Base-by-base conservation (phyloP, 2,888 invertebrate species). In the Heliconius cydno region DNA sequence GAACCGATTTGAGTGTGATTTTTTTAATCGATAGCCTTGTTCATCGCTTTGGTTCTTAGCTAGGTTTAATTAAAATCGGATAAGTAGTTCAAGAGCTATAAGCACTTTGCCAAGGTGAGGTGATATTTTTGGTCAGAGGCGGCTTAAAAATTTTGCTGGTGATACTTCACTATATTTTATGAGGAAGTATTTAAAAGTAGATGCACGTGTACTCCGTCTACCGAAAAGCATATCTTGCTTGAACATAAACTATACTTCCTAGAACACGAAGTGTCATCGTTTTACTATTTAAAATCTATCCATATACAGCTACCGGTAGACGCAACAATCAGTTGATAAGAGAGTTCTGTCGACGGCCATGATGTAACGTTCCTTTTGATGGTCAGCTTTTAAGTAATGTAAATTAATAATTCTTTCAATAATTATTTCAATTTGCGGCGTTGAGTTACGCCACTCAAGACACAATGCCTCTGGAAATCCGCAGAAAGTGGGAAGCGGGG, bases 221-320 rank as follows among this genome's bases (percentile, higher is more conserved):
- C 70, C 60, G 57, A 82, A 77, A 80, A 80, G 82, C 79, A 75
- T 80, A 80, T 82, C 82, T 28, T 77, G 78, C 52, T 41, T 38
- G 46, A 57, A 72, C 68, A 72, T 74, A 75, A 75, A 76, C 5
- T 76, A 82, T 74, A 71, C 84, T 86, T 85, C 86, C 83, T 82
- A 84, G 87, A 87, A 84, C 87, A 87, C 86, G 86, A 88, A 87
- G 88, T 88, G 86, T 86, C 86, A 83, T 84, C 75, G 80, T 78
- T 79, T 86, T 82, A 85, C 84, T 86, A 85, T 86, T 86, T 84
- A 86, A 86, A 85, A 84, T 86, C 81, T 38, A 1, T 84, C 22
- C 34, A 34, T 34, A 34, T 34, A 34, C 7, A 7, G 34, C 34
- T 7, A 34, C 34, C 34, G 1, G 6, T 34, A 34, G 30, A n/a